Evolutionary conservation across 1,140 invertebrate genomes (phyloP), one percentile per base, ranked within the genome.

Genomic region (Episyrphus balteatus): DNA sequence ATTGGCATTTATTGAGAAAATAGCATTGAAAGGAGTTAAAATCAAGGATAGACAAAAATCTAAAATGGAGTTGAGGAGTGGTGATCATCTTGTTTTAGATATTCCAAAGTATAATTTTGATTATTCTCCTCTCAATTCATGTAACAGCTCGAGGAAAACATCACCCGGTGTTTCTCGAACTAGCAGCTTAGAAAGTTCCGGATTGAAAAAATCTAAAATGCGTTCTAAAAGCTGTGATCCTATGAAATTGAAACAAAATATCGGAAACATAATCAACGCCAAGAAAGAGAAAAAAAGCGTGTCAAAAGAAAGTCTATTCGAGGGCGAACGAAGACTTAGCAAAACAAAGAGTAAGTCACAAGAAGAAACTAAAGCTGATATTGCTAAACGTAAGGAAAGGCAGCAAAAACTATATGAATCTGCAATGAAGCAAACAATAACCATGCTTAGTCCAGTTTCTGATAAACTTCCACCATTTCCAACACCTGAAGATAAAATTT

Each of bases 351-450:
- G 78, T 14, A 81, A 80, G 54, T 81, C 78, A 8, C 78, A 79
- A 55, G 80, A 82, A 62, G 80, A 81, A 51, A 78, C 75, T 51
- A 79, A 81, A 55, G 75, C 77, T 5, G 78, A 81, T 57, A 77
- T 80, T 51, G 78, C 75, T 12, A 81, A 82, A 59, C 72, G 80
- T 45, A 79, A 79, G 59, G 79, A 81, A 57, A 76, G 81, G 47
- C 80, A 82, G 55, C 80, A 82, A 58, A 77, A 81, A 70, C 69
- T 82, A 1, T 82, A 81, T 55, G 80, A 82, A 67, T 80, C 78
- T 15, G 80, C 80, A 8, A 74, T 82, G 52, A 80, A 81, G 58
- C 79, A 81, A 65, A 82, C 79, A 1, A 81, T 81, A 57, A 81
- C 78, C 3, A 65, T 82, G 51, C 75, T 81, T 21, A 81, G 79